Percentiles rank a stretch among this genome's conserved stretches.
Evolutionary conservation across 2,797 vertebrate genomes (phyloP).

Genomic region (Margarornis squamiger): DNA sequence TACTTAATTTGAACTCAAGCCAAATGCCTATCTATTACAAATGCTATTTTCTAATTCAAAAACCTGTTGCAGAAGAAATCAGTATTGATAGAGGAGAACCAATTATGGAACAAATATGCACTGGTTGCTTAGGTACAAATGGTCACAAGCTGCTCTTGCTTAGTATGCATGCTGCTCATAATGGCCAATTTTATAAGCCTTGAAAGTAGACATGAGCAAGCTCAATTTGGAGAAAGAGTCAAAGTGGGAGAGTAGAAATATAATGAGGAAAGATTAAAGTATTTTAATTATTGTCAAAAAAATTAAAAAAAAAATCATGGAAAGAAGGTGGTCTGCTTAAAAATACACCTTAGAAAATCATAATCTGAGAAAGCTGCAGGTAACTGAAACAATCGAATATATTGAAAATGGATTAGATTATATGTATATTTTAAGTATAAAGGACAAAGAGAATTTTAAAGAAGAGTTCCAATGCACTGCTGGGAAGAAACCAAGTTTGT

Average conservation of each 20-base stretch:
- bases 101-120: not conserved
- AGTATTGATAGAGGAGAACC: not conserved
- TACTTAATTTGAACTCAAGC: not conserved
- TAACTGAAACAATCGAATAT: not conserved
- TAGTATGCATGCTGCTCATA: not conserved
- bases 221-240: not conserved
- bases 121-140: not conserved
- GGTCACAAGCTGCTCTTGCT: not conserved
- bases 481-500: not conserved
- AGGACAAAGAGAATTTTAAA: not conserved
- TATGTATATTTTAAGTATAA: not conserved
- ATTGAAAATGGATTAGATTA: not conserved
- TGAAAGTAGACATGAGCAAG: not conserved
- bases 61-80: not conserved
- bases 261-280: not conserved
- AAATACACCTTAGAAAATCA: not conserved
- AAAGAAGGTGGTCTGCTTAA: not conserved
- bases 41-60: not conserved
- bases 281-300: not conserved
- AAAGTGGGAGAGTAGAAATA: not conserved
- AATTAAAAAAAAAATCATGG: fast-evolving
- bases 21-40: not conserved
- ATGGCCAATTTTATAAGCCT: not conserved
- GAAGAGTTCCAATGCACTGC: not conserved
- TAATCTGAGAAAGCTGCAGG: not conserved